Evolutionary conservation across 1,140 invertebrate species (phyloP).

Genomic region (Drosophila yakuba): DNA sequence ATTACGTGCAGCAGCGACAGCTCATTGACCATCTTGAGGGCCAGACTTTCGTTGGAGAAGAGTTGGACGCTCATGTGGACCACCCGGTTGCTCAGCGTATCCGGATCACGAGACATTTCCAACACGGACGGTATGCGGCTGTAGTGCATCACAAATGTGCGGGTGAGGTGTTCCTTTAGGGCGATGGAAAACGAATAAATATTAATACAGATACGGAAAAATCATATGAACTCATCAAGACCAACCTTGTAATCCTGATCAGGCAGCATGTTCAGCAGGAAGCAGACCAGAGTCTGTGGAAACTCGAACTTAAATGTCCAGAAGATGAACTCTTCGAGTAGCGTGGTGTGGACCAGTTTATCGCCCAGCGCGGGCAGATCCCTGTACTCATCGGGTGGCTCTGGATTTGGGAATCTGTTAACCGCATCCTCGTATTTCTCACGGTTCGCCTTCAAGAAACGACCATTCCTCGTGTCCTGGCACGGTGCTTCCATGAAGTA

Average conservation of each 20-base stretch:
- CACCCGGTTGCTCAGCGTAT: slow-evolving; percentile 96
- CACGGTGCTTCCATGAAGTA: slow-evolving; percentile 87
- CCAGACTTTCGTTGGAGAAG: slow-evolving; percentile 96
- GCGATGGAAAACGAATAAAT: not conserved
- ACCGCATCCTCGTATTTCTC: slow-evolving; percentile 92
- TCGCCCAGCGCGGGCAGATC: slow-evolving; percentile 93
- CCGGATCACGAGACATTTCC: slow-evolving; percentile 93
- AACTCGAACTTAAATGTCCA: slow-evolving; percentile 99
- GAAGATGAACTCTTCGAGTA: slow-evolving; percentile 98
- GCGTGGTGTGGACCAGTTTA: slow-evolving; percentile 92
- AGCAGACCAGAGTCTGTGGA: slow-evolving; percentile 97
- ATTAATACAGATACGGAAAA: not conserved
- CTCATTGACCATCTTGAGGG: slow-evolving; percentile 95
- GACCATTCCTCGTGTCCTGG: slow-evolving; percentile 88
- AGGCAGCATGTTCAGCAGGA: slow-evolving; percentile 97
- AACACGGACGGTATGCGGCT: slow-evolving; percentile 96
- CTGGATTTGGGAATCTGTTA: slow-evolving; percentile 90
- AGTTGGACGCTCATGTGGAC: slow-evolving; percentile 98
- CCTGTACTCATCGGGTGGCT: slow-evolving; percentile 91
- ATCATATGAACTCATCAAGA: not conserved
- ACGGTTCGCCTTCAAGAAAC: slow-evolving; percentile 90
- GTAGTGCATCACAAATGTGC: slow-evolving; percentile 98
- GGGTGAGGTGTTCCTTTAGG: slow-evolving; percentile 93
- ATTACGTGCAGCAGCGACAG: slow-evolving; percentile 96
- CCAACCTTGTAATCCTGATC: slow-evolving; percentile 96